Percentiles rank a stretch among this genome's conserved stretches.
Evolutionary conservation across 2,797 vertebrate species (phyloP).

Genomic region (Urocyon cinereoargenteus): DNA sequence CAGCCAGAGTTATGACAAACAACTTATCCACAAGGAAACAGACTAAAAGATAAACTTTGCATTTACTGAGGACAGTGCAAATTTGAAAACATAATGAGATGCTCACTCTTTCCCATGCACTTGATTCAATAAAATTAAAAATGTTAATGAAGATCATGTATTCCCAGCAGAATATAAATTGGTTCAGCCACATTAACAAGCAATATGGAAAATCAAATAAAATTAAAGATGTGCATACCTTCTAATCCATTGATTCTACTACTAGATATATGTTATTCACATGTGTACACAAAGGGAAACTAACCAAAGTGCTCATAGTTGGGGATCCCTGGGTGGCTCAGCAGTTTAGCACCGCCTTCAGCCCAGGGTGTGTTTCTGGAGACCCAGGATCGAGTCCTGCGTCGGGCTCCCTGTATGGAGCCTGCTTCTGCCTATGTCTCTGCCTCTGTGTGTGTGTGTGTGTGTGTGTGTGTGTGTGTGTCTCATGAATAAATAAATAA

Average conservation of each 20-base stretch:
- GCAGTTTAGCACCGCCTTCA: too few relatives aligned
- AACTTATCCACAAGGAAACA: background rate
- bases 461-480: too few relatives aligned
- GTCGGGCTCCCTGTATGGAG: too few relatives aligned
- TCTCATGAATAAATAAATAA: too few relatives aligned
- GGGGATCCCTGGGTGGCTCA: too few relatives aligned
- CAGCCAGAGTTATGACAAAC: background rate
- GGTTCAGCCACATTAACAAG: background rate
- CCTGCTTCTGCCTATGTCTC: too few relatives aligned
- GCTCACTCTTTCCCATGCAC: background rate
- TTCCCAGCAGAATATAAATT: background rate
- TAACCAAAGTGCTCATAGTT: background rate
- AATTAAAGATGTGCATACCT: background rate
- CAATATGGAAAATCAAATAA: constrained; percentile 35
- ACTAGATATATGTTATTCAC: background rate
- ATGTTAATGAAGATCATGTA: background rate
- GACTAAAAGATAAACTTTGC: background rate
- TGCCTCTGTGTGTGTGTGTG: too few relatives aligned
- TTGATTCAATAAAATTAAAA: background rate
- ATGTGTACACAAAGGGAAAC: background rate
- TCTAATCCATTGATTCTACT: background rate
- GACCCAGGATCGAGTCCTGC: too few relatives aligned
- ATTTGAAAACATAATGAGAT: constrained; percentile 7
- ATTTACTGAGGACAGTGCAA: background rate
- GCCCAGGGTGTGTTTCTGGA: too few relatives aligned